phyloP scores from a whole-genome alignment of 2,888 invertebrate genomes.

The Drosophila rellima region DNA sequence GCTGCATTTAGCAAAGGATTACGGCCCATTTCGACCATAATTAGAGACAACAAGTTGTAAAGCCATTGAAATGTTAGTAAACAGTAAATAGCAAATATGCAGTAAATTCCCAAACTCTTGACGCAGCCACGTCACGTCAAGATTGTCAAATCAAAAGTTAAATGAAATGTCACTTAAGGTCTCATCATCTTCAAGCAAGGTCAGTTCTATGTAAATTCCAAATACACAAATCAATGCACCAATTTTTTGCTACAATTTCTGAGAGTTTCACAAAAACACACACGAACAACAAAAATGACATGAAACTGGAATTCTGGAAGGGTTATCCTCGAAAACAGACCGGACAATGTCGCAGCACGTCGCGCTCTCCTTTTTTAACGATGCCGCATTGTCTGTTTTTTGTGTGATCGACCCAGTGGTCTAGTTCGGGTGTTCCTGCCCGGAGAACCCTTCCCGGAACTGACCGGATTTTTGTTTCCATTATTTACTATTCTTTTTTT shows the following conservation, averaged over 20 bases:
- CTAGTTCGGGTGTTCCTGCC: constrained; percentile 72
- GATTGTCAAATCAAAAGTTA: constrained; percentile 80
- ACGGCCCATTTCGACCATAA: constrained; percentile 82
- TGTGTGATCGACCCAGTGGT: constrained; percentile 59
- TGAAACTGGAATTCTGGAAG: constrained; percentile 38
- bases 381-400: constrained; percentile 66
- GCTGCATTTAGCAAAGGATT: constrained; percentile 78
- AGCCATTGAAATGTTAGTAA: constrained; percentile 65
- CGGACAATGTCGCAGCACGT: constrained; percentile 49
- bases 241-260: constrained; percentile 75
- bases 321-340: constrained; percentile 21
- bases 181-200: constrained; percentile 46
- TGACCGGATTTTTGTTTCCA: constrained; percentile 23
- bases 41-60: constrained; percentile 84
- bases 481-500: constrained; percentile 27
- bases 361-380: constrained; percentile 77
- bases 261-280: constrained; percentile 1
- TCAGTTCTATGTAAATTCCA: constrained; percentile 68
- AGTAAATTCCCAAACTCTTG: constrained; percentile 18
- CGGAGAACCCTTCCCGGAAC: constrained; percentile 36
- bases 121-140: constrained; percentile 50
- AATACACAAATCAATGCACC: constrained; percentile 42
- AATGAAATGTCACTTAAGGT: constrained; percentile 57
- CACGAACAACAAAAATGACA: constrained; percentile 16
- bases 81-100: constrained; percentile 16